Conservation (phyloP, 2,888 invertebrate species). For the Prenolepis imparis region DNA sequence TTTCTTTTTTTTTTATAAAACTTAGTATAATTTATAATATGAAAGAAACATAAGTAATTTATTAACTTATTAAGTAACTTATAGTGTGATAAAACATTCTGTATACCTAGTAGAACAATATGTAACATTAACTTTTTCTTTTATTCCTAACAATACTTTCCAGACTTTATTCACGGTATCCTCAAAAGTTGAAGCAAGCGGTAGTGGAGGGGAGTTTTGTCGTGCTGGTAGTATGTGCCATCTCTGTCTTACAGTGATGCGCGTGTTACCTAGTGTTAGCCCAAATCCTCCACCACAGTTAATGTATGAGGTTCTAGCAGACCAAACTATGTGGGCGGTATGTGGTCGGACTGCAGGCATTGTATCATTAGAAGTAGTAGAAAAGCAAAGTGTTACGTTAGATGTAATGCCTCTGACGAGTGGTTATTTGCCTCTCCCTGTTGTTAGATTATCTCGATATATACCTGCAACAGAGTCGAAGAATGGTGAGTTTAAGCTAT, state of each 20-base stretch:
- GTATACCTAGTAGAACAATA: background rate
- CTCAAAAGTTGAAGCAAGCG: conserved; percentile 93
- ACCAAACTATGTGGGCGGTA: conserved; percentile 97
- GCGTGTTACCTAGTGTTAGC: conserved; percentile 82
- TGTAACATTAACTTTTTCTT: conserved; percentile 29
- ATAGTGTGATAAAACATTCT: conserved; percentile 34
- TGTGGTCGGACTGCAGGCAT: conserved; percentile 95
- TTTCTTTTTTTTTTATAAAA: conserved; percentile 20
- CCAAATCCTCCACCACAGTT: conserved; percentile 86
- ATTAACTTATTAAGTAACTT: background rate
- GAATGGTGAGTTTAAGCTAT: conserved; percentile 79
- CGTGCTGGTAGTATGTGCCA: conserved; percentile 96
- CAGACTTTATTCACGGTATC: conserved; percentile 94
- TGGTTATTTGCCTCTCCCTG: conserved; percentile 95
- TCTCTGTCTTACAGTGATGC: conserved; percentile 91
- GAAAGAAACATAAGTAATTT: too few species aligned
- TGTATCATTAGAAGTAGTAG: conserved; percentile 89
- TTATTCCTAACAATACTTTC: conserved; percentile 77
- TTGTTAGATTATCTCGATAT: conserved; percentile 95
- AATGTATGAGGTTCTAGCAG: conserved; percentile 97
- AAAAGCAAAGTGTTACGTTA: conserved; percentile 92
- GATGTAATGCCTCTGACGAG: conserved; percentile 98
- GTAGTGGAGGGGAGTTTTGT: conserved; percentile 92
- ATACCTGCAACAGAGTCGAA: conserved; percentile 90
- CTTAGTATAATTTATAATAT: conserved; percentile 34